Evolutionary conservation across 2,797 vertebrate species (phyloP).

Genomic region (Tokudaia tokunoshimensis): DNA sequence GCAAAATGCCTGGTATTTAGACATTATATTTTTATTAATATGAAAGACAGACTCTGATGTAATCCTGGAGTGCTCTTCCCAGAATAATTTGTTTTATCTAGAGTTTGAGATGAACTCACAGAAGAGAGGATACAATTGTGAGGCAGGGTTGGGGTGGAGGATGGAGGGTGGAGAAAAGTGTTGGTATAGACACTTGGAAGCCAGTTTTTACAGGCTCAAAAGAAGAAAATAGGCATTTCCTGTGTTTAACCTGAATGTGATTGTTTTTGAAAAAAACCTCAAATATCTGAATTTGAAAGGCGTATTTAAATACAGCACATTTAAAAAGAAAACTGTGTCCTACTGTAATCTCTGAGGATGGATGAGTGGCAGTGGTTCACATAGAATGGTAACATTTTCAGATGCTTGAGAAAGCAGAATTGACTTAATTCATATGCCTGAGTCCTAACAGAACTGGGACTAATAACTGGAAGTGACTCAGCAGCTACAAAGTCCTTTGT

Average conservation of each 20-base stretch:
- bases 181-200: not conserved
- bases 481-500: not conserved
- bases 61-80: not conserved
- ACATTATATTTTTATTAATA: conserved; percentile 4
- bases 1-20: conserved; percentile 27
- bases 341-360: not conserved
- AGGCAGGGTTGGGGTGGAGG: not conserved
- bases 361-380: not conserved
- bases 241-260: not conserved
- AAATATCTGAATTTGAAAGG: conserved; percentile 10
- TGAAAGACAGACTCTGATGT: conserved; percentile 27
- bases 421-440: not conserved
- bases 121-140: not conserved
- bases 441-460: not conserved
- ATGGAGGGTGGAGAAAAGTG: not conserved
- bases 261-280: conserved; percentile 47
- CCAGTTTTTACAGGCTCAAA: conserved; percentile 33
- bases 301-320: not conserved
- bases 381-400: not conserved
- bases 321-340: not conserved
- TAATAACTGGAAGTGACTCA: not conserved
- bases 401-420: not conserved
- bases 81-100: not conserved
- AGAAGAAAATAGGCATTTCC: not conserved
- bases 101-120: conserved; percentile 1